Evolutionary conservation across 2,113 vertebrate genomes (phyloP).

Genomic region (Gymnobelideus leadbeateri): DNA sequence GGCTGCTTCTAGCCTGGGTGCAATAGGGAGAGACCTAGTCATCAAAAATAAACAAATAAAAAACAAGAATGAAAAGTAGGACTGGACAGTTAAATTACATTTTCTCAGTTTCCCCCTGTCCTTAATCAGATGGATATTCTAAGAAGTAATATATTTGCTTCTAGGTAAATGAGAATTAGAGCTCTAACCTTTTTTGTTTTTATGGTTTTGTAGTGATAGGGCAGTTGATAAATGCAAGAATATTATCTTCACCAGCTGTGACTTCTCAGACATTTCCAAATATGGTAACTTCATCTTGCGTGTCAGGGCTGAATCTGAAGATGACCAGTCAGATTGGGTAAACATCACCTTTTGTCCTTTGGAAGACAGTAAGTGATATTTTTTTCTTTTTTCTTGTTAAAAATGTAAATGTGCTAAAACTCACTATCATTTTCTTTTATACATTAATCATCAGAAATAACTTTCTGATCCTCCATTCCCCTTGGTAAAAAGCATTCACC

Average conservation of each 20-base stretch:
- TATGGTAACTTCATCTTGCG: constrained; percentile 73
- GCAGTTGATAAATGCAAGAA: neutral
- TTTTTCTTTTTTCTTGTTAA: neutral
- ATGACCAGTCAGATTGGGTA: constrained; percentile 75
- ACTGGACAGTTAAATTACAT: neutral
- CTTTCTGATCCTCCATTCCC: neutral
- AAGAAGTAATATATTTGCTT: neutral
- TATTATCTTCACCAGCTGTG: constrained; percentile 44
- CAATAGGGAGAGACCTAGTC: neutral
- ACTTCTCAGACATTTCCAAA: constrained; percentile 77
- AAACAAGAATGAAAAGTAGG: neutral
- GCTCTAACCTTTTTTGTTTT: neutral
- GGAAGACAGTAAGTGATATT: constrained; percentile 83
- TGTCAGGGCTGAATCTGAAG: constrained; percentile 73
- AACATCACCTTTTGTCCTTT: constrained; percentile 79
- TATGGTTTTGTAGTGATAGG: constrained; percentile 36
- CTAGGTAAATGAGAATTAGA: neutral
- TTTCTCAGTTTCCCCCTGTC: neutral
- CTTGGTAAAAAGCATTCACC: neutral
- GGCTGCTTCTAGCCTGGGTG: neutral
- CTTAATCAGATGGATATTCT: neutral
- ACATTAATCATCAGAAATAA: neutral
- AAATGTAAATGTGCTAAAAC: fast-evolving
- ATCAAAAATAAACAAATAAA: neutral
- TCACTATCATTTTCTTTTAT: neutral